Conservation (phyloP, 2,797 vertebrate genomes). For the Thripadectes ignobilis region DNA sequence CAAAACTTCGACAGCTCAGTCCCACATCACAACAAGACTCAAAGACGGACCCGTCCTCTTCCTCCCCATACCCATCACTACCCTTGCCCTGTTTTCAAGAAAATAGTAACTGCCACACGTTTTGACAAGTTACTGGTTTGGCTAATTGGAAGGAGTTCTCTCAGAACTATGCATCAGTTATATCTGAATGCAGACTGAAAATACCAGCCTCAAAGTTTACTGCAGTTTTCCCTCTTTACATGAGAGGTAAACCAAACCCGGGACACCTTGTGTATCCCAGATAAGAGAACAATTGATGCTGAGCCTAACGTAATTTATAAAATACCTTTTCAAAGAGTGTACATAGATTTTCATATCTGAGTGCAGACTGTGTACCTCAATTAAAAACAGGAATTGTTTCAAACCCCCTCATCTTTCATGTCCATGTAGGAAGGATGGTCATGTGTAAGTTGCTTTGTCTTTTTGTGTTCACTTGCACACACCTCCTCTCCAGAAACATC, state of each 20-base stretch:
- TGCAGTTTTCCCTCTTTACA: fast-evolving
- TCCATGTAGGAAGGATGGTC: not conserved
- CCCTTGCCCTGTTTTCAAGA: not conserved
- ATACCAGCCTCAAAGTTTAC: not conserved
- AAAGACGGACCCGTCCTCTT: not conserved
- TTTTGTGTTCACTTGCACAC: not conserved
- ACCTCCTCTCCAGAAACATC: not conserved
- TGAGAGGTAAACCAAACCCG: not conserved
- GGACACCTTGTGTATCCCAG: not conserved
- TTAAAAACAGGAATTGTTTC: not conserved
- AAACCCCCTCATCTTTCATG: not conserved
- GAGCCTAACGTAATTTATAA: not conserved
- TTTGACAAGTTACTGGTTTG: not conserved
- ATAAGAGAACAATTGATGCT: not conserved
- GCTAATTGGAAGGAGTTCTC: not conserved
- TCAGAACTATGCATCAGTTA: not conserved
- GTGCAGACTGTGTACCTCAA: not conserved
- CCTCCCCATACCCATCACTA: not conserved
- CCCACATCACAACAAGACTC: fast-evolving
- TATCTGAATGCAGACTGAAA: not conserved
- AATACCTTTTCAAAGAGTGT: not conserved
- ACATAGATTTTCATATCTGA: not conserved
- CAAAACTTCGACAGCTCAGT: not conserved
- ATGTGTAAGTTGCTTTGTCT: not conserved
- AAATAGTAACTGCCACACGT: not conserved